Conservation (phyloP, 2,113 vertebrate genomes). For the Pomatorhinus ruficollis region DNA sequence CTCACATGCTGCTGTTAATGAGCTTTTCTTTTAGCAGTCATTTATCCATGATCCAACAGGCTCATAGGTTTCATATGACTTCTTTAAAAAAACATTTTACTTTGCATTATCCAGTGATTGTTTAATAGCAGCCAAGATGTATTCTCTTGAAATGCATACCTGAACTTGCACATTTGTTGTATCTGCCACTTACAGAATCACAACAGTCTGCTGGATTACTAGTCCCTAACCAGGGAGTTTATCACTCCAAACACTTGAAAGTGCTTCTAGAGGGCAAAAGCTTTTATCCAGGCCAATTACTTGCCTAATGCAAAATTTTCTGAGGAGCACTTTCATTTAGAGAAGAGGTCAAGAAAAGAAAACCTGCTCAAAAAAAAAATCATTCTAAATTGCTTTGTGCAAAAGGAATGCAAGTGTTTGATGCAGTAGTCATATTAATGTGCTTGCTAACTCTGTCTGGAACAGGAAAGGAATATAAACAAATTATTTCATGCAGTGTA, state of each 20-base stretch:
- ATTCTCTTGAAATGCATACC: neutral
- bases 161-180: neutral
- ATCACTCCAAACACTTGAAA: neutral
- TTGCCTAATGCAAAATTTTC: neutral
- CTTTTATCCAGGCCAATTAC: neutral
- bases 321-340: neutral
- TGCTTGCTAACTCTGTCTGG: neutral
- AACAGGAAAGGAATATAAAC: constrained; percentile 26
- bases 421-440: neutral
- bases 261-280: neutral
- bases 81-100: neutral
- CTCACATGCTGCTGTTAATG: neutral
- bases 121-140: neutral
- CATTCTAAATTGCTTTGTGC: neutral
- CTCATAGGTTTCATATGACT: neutral
- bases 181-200: neutral
- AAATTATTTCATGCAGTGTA: constrained; percentile 10
- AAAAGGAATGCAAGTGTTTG: neutral
- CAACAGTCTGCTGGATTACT: neutral
- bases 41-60: neutral
- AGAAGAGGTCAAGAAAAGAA: neutral
- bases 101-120: neutral
- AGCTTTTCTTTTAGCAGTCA: neutral
- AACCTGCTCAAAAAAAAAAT: neutral
- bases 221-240: neutral